Conservation (phyloP, 1,140 invertebrate species). For the Condylostylus longicornis region DNA sequence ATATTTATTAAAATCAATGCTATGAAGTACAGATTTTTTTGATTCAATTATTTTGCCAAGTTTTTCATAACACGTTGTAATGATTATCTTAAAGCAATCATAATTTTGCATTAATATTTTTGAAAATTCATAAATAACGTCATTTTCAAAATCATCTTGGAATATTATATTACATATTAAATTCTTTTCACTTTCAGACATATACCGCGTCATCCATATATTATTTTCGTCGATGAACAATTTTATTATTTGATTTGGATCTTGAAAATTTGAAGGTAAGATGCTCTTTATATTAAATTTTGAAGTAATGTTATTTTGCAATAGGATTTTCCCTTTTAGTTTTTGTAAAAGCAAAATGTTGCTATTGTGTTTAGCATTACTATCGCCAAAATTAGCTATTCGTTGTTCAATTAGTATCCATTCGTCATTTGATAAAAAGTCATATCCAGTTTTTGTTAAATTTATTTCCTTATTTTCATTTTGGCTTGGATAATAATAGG, state of each 20-base stretch:
- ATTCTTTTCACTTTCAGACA: neutral
- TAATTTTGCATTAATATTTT: too few relatives aligned
- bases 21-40: too few relatives aligned
- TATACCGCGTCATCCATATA: neutral
- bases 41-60: too few relatives aligned
- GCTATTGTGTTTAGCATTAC: constrained; percentile 14
- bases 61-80: too few relatives aligned
- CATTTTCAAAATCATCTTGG: too few relatives aligned
- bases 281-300: too few relatives aligned
- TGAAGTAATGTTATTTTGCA: neutral
- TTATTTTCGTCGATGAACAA: too few relatives aligned
- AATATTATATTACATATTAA: neutral
- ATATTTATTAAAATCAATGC: too few relatives aligned
- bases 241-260: too few relatives aligned
- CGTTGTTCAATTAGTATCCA: constrained; percentile 23
- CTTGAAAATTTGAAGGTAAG: too few relatives aligned
- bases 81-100: too few relatives aligned
- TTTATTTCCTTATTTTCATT: constrained; percentile 5
- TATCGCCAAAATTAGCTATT: constrained; percentile 25
- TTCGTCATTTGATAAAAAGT: constrained; percentile 15
- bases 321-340: constrained; percentile 4
- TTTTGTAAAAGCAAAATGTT: constrained; percentile 18
- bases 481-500: constrained; percentile 21
- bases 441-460: constrained; percentile 7
- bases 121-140: too few relatives aligned